Evolutionary conservation across 2,888 invertebrate species (phyloP), one percentile per base, ranked within the genome.

Genomic region (Clostera curtula): DNA sequence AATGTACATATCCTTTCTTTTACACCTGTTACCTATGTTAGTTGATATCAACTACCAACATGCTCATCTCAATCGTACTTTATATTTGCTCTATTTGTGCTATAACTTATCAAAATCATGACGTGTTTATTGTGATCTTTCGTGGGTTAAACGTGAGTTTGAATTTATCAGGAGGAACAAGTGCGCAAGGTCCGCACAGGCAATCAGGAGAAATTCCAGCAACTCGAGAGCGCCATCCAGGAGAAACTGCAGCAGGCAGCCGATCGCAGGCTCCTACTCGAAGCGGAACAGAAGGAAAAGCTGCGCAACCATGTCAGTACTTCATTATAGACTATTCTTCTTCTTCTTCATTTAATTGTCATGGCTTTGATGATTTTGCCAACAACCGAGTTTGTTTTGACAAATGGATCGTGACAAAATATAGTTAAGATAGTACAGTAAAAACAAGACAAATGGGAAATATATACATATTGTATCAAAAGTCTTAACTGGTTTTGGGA

Each of bases 91-190:
- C 10, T 14, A 16, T 14, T 3, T 4, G 12, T 7, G 16, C 5
- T 16, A 16, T 16, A 7, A 14, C 10, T 5, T 5, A 8, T n/a
- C n/a, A n/a, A n/a, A n/a, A n/a, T n/a, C n/a, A n/a, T n/a, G n/a
- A n/a, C n/a, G n/a, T n/a, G n/a, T n/a, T n/a, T n/a, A n/a, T n/a
- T n/a, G n/a, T n/a, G n/a, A n/a, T n/a, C n/a, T n/a, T n/a, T n/a
- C n/a, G n/a, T n/a, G n/a, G n/a, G n/a, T n/a, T n/a, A n/a, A n/a
- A n/a, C n/a, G n/a, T n/a, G n/a, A n/a, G n/a, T n/a, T n/a, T n/a
- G n/a, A n/a, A n/a, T n/a, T n/a, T n/a, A n/a, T 1, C 38, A 92
- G 92, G 92, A 92, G 80, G 91, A 91, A 39, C 90, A 91, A 67
- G 90, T 90, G 17, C 86, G 86, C 65, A 89, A 90, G 49, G 91